Evolutionary conservation across 2,888 invertebrate genomes (phyloP).

Genomic region (Bibio marci): DNA sequence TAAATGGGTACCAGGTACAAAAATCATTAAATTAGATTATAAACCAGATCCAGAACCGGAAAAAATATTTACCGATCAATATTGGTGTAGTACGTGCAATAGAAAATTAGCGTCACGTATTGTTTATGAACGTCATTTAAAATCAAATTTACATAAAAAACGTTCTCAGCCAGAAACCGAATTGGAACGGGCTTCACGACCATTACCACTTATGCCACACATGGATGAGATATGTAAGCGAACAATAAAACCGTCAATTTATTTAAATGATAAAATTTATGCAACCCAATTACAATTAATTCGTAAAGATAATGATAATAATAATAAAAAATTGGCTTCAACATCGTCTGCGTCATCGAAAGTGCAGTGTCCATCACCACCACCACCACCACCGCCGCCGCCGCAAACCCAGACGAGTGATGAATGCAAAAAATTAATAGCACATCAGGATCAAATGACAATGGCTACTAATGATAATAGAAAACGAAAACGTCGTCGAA

Average conservation of each 20-base stretch:
- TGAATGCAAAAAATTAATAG: too few relatives aligned
- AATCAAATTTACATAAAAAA: slow-evolving; percentile 53
- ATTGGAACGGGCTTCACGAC: slow-evolving; percentile 38
- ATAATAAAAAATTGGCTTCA: too few relatives aligned
- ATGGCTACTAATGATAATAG: slow-evolving; percentile 7
- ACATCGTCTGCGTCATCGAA: too few relatives aligned
- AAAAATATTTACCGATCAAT: slow-evolving; percentile 33
- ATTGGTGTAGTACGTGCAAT: slow-evolving; percentile 70
- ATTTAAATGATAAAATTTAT: slow-evolving; percentile 25
- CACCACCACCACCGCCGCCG: too few relatives aligned
- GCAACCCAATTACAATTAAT: slow-evolving; percentile 3
- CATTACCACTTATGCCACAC: background rate
- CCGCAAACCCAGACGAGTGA: background rate
- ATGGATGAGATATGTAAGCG: slow-evolving; percentile 10
- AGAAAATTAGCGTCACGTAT: slow-evolving; percentile 52
- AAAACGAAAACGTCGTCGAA: slow-evolving; percentile 36
- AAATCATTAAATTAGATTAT: slow-evolving; percentile 36
- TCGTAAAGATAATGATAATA: too few relatives aligned
- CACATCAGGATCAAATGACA: slow-evolving; percentile 9
- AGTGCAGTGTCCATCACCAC: too few relatives aligned
- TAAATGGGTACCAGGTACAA: slow-evolving; percentile 62
- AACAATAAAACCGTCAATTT: slow-evolving; percentile 26
- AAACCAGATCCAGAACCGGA: slow-evolving; percentile 30
- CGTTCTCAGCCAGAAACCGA: slow-evolving; percentile 49
- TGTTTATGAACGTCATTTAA: slow-evolving; percentile 60